phyloP scores from a whole-genome alignment of 2,888 invertebrate genomes.

The Apotomis turbidana region DNA sequence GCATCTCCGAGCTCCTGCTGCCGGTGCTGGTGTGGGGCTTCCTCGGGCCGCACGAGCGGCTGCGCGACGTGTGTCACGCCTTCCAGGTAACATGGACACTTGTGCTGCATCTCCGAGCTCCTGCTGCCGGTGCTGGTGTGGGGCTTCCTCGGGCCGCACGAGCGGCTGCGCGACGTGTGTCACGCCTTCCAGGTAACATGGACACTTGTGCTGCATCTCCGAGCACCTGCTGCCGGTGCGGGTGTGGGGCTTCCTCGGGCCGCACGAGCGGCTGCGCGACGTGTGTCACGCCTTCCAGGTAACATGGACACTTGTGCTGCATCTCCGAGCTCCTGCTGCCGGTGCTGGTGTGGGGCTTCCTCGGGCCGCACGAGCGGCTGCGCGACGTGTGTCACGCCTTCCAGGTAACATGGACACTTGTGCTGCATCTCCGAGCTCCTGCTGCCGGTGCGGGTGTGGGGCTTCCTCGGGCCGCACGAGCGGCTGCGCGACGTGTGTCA shows the following conservation, averaged over 20 bases:
- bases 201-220: slow-evolving; percentile 97
- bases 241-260: too few relatives aligned
- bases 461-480: not conserved
- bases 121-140: slow-evolving; percentile 88
- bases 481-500: too few relatives aligned
- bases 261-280: not conserved
- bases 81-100: slow-evolving; percentile 81
- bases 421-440: slow-evolving; percentile 98
- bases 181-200: too few relatives aligned
- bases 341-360: slow-evolving; percentile 62
- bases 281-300: too few relatives aligned
- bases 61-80: too few relatives aligned
- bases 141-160: not conserved
- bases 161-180: too few relatives aligned
- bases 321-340: slow-evolving; percentile 97
- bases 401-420: slow-evolving; percentile 85
- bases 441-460: slow-evolving; percentile 86
- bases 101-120: slow-evolving; percentile 98
- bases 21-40: slow-evolving; percentile 82
- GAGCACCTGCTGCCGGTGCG: slow-evolving; percentile 94
- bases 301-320: slow-evolving; percentile 92
- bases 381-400: too few relatives aligned
- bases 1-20: slow-evolving; percentile 95
- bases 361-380: not conserved
- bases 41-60: not conserved